Percentiles rank a stretch among this genome's conserved stretches.
Conservation (phyloP, 2,113 vertebrate genomes). For the Deroptyus accipitrinus region DNA sequence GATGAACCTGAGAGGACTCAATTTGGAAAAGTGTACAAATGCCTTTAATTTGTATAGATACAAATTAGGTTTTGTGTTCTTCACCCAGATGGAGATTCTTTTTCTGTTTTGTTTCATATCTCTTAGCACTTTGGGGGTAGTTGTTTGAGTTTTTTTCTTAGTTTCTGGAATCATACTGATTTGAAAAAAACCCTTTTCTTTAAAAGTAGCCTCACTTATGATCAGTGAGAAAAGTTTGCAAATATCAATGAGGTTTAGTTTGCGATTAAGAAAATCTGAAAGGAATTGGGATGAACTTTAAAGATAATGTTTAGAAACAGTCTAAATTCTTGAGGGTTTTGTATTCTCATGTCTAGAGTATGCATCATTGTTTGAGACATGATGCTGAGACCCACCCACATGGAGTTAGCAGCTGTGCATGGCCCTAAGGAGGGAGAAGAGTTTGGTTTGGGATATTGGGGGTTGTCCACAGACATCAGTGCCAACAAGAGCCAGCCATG, state of each 20-base stretch:
- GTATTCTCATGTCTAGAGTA: not conserved
- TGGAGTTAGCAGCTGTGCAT: accelerated
- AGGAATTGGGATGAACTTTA: not conserved
- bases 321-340: not conserved
- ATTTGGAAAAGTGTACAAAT: not conserved
- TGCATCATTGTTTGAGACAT: not conserved
- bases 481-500: not conserved
- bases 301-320: not conserved
- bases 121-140: not conserved
- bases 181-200: not conserved
- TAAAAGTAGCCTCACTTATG: not conserved
- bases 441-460: not conserved
- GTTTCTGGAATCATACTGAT: not conserved
- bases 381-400: not conserved
- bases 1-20: not conserved
- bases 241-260: not conserved
- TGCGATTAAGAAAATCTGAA: not conserved
- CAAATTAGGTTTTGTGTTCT: not conserved
- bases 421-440: not conserved
- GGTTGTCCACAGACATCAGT: not conserved
- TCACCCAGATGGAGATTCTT: not conserved
- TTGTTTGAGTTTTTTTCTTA: not conserved
- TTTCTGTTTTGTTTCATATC: not conserved
- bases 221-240: not conserved
- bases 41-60: not conserved